Evolutionary conservation across 2,888 invertebrate species (phyloP).

Genomic region (Macrophya annulata): DNA sequence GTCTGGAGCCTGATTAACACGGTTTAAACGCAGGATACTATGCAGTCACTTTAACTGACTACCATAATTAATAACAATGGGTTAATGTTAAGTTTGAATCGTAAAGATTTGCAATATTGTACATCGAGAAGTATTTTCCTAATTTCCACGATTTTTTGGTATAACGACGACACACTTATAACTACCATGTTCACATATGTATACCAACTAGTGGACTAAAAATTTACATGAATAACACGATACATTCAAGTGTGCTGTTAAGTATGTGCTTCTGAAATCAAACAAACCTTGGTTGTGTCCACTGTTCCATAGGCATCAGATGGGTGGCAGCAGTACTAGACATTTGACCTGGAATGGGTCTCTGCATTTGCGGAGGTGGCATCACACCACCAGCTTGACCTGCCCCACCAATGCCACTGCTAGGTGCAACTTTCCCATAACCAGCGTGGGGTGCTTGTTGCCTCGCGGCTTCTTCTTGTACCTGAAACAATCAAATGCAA

Average conservation of each 20-base stretch:
- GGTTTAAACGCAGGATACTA: not conserved
- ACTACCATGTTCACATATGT: not conserved
- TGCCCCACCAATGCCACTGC: slow-evolving; percentile 77
- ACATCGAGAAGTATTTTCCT: too few species aligned
- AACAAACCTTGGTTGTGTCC: slow-evolving; percentile 76
- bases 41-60: not conserved
- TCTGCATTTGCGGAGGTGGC: slow-evolving; percentile 83
- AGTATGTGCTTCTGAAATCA: not conserved
- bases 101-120: too few species aligned
- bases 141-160: too few species aligned
- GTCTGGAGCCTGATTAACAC: too few species aligned
- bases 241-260: not conserved
- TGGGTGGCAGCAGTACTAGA: slow-evolving; percentile 79
- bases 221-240: not conserved
- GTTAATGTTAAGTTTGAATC: too few species aligned
- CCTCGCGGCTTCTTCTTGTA: slow-evolving; percentile 95
- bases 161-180: not conserved
- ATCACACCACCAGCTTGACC: slow-evolving; percentile 80
- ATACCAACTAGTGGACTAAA: not conserved
- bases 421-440: slow-evolving; percentile 89
- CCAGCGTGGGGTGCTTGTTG: slow-evolving; percentile 91
- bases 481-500: slow-evolving; percentile 76
- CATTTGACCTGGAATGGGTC: slow-evolving; percentile 80
- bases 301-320: slow-evolving; percentile 80
- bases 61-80: not conserved